Evolutionary conservation across 2,113 vertebrate genomes (phyloP).

Genomic region (Neomonachus schauinslandi): DNA sequence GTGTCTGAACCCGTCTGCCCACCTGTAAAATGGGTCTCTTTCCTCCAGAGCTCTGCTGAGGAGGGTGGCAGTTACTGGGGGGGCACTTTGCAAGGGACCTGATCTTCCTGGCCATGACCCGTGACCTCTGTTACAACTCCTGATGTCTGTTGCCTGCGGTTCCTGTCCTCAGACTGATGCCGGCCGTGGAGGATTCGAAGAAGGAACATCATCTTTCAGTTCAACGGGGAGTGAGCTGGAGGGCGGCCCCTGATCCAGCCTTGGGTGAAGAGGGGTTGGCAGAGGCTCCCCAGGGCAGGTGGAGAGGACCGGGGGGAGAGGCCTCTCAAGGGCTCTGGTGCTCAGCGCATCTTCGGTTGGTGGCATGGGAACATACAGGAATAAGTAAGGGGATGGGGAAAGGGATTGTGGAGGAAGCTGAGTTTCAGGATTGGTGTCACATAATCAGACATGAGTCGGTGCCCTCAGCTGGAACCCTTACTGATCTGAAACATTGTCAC

Average conservation of each 20-base stretch:
- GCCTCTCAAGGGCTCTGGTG: not conserved
- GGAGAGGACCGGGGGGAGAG: accelerated
- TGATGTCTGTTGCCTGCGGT: not conserved
- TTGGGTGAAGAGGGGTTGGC: not conserved
- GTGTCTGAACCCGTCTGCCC: not conserved
- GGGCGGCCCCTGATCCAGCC: not conserved
- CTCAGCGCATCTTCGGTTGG: accelerated
- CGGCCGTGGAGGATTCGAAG: not conserved
- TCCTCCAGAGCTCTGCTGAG: not conserved
- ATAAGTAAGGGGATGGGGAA: accelerated
- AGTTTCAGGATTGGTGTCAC: too few relatives aligned
- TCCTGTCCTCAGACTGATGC: not conserved
- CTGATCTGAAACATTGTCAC: accelerated
- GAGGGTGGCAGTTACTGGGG: not conserved
- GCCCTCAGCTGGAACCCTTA: not conserved
- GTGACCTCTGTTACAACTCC: not conserved
- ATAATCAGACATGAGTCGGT: not conserved
- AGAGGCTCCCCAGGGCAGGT: not conserved
- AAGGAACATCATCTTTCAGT: accelerated
- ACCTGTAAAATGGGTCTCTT: not conserved
- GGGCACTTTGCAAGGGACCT: not conserved
- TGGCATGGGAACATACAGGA: accelerated
- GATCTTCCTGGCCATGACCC: not conserved
- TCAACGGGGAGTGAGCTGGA: not conserved
- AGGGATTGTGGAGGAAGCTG: not conserved